Conservation (phyloP, 1,140 invertebrate genomes). For the Nymphalis io region DNA sequence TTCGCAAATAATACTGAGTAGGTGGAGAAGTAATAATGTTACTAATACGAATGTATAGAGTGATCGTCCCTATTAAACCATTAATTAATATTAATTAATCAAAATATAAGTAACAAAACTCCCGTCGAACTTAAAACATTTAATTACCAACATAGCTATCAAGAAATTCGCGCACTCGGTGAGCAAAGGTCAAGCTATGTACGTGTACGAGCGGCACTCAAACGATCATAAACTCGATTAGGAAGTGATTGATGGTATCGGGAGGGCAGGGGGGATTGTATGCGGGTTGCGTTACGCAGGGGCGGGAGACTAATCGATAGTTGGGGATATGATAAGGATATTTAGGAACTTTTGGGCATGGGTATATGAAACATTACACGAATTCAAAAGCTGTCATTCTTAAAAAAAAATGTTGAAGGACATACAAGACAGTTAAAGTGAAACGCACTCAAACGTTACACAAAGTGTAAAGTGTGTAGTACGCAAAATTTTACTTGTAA, state of each 20-base stretch:
- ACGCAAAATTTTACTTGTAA: background rate
- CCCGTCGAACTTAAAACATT: background rate
- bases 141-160: background rate
- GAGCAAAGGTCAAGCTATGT: constrained; percentile 22
- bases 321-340: constrained; percentile 30
- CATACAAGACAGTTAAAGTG: too few species aligned
- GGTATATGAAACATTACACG: background rate
- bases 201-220: constrained; percentile 37
- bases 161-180: constrained; percentile 8
- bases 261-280: constrained; percentile 40
- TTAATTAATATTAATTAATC: too few species aligned
- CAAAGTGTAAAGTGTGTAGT: background rate
- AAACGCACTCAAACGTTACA: too few species aligned
- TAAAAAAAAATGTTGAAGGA: too few species aligned
- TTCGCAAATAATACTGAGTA: too few species aligned
- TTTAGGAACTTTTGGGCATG: constrained; percentile 16
- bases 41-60: too few species aligned
- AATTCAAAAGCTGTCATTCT: too few species aligned
- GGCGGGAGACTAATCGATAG: constrained; percentile 36
- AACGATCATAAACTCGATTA: constrained; percentile 62
- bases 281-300: constrained; percentile 50
- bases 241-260: constrained; percentile 61
- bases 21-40: too few species aligned
- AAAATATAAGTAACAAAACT: background rate
- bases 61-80: too few species aligned